Percentiles rank a stretch among this genome's conserved stretches.
Conservation (phyloP, 2,888 invertebrate genomes). For the Tachina fera region DNA sequence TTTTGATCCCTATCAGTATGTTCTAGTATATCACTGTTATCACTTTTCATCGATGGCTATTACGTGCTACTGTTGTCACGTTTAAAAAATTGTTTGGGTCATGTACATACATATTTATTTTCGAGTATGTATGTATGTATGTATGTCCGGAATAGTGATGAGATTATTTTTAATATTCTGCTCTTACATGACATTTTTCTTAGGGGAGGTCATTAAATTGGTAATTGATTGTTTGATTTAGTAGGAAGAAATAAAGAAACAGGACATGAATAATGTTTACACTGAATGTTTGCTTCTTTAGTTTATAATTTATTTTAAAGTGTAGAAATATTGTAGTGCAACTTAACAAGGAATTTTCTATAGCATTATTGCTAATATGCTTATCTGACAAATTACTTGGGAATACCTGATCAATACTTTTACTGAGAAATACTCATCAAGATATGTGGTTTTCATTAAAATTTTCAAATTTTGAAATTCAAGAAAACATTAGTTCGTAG, state of each 20-base stretch:
- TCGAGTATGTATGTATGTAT: conserved; percentile 20
- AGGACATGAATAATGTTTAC: background rate
- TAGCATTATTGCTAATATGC: no score
- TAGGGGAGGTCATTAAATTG: conserved; percentile 61
- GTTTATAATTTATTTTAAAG: background rate
- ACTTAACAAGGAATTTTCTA: no score
- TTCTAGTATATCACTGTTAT: conserved; percentile 54
- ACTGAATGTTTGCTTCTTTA: background rate
- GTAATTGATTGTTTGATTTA: conserved; percentile 58
- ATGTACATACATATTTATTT: background rate
- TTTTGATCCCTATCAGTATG: conserved; percentile 39
- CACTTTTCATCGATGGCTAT: conserved; percentile 24
- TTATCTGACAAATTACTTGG: no score
- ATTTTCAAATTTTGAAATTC: no score
- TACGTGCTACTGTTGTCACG: conserved; percentile 57
- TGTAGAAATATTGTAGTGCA: no score
- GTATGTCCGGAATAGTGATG: conserved; percentile 66
- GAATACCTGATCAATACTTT: no score
- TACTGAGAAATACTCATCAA: no score
- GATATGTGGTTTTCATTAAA: no score
- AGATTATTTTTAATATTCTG: conserved; percentile 8
- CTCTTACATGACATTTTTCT: conserved; percentile 20
- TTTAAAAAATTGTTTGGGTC: background rate
- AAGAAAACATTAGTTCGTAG: no score
- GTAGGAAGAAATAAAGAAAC: background rate